Evolutionary conservation across 2,888 invertebrate species (phyloP).

Genomic region (Tipula vernalis): DNA sequence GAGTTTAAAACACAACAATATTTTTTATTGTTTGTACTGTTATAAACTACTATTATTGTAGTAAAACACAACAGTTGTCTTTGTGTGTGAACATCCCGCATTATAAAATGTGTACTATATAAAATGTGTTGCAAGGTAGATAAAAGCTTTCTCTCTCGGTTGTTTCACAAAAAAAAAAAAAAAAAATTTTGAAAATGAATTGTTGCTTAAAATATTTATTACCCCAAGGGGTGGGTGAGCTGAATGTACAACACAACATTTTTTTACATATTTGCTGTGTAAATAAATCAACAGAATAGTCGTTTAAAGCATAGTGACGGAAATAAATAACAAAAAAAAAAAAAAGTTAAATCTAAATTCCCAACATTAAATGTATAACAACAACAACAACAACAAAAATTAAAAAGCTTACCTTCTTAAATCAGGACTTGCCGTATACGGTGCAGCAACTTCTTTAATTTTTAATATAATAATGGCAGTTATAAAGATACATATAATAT

Average conservation of each 20-base stretch:
- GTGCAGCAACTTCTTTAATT: slow-evolving; percentile 75
- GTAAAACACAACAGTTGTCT: not conserved
- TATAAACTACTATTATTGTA: not conserved
- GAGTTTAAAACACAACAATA: not conserved
- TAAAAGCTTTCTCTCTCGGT: not conserved
- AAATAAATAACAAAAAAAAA: not conserved
- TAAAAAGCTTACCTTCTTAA: slow-evolving; percentile 41
- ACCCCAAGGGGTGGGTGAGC: not conserved
- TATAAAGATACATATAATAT: slow-evolving; percentile 72
- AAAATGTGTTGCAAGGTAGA: not conserved
- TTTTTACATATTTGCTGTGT: not conserved
- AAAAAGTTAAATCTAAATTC: not conserved
- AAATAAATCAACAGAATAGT: not conserved
- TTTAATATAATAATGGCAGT: slow-evolving; percentile 68
- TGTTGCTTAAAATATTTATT: not conserved
- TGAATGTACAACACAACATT: not conserved
- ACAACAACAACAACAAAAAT: slow-evolving; percentile 15
- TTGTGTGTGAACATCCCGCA: not conserved
- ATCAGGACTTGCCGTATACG: slow-evolving; percentile 61
- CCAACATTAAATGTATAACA: not conserved
- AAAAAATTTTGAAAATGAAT: not conserved
- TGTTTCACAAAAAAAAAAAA: not conserved
- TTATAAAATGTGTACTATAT: not conserved
- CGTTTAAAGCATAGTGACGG: not conserved
- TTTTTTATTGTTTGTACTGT: not conserved